Percentiles rank a stretch among this genome's conserved stretches.
Evolutionary conservation across 2,797 vertebrate species (phyloP).

Genomic region (Chanos chanos): DNA sequence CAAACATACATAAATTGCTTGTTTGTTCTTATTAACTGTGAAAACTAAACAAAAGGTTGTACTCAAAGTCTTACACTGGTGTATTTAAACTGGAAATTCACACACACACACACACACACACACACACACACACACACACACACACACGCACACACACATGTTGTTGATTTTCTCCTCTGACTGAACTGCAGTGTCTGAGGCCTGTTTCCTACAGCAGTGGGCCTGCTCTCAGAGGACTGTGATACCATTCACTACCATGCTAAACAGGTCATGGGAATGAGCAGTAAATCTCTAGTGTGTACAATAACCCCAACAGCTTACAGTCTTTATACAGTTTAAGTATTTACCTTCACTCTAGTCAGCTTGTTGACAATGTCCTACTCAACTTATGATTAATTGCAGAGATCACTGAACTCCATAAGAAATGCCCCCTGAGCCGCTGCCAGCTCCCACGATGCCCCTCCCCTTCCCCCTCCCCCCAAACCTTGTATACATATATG

Average conservation of each 20-base stretch:
- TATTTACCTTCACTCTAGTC: neutral
- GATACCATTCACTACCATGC: neutral
- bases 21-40: no score
- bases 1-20: no score
- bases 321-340: neutral
- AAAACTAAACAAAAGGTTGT: no score
- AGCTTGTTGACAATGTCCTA: neutral
- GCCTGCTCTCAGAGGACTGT: no score
- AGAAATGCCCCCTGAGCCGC: neutral
- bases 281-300: neutral
- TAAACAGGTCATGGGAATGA: neutral
- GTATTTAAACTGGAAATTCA: no score
- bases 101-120: no score
- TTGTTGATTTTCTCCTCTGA: slow-evolving; percentile 16
- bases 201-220: no score
- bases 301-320: neutral
- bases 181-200: slow-evolving; percentile 4
- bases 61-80: no score
- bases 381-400: slow-evolving; percentile 15
- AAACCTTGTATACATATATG: slow-evolving; percentile 19
- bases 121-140: no score
- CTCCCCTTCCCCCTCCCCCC: neutral
- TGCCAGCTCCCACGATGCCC: slow-evolving; percentile 2
- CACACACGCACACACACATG: slow-evolving; percentile 2
- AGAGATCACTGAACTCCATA: neutral